These are phyloP conservation scores for Idris sp. DNA, from an alignment of 1,140 invertebrate species.

Conservation along the genomic window DNA sequence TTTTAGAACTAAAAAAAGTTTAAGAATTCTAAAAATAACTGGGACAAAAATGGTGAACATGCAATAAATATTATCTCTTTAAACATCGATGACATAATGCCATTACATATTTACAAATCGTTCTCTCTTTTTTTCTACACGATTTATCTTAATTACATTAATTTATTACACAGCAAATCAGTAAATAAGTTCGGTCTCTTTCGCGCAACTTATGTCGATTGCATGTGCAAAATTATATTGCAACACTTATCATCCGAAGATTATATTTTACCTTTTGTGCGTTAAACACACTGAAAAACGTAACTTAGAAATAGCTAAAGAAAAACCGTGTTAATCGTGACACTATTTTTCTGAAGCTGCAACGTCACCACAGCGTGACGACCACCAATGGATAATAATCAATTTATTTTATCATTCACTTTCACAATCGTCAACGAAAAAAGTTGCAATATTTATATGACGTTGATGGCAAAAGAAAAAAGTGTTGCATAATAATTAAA, in stretches of 20 bases:
- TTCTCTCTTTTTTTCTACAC: no score
- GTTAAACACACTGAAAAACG: not conserved
- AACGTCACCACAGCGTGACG: not conserved
- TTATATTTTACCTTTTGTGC: conserved; percentile 5
- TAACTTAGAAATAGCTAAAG: conserved; percentile 12
- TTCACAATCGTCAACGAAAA: conserved; percentile 25
- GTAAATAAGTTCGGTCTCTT: not conserved
- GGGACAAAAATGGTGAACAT: no score
- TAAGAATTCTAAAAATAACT: no score
- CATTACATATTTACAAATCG: no score
- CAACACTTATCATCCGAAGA: conserved; percentile 5
- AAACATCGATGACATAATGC: no score
- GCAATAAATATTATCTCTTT: no score
- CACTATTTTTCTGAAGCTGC: conserved; percentile 10
- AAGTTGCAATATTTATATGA: conserved; percentile 23
- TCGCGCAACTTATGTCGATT: conserved; percentile 1
- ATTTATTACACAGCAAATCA: not conserved
- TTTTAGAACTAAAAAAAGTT: no score
- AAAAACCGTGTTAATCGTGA: conserved; percentile 22
- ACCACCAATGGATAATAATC: conserved; percentile 19
- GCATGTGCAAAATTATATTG: not conserved
- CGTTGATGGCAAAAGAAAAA: conserved; percentile 11
- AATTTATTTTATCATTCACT: conserved; percentile 36
- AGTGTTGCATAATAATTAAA: conserved; percentile 45
- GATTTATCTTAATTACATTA: conserved; percentile 2